Percentiles rank a stretch among this genome's conserved stretches.
Evolutionary conservation across 1,140 invertebrate genomes (phyloP).

Genomic region (Saccostrea cuccullata): DNA sequence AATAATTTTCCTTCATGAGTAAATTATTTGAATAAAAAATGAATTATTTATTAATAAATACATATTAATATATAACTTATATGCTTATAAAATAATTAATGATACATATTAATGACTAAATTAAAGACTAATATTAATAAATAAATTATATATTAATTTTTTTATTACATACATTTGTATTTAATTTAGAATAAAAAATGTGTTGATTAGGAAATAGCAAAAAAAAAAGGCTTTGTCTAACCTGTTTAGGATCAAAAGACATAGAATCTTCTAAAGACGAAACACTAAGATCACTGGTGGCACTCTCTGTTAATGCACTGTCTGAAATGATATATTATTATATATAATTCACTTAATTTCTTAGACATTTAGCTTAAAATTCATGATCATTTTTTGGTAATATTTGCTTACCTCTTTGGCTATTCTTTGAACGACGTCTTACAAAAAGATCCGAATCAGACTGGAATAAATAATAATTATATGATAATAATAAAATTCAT

Average conservation of each 20-base stretch:
- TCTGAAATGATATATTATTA: background rate
- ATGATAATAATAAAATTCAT: background rate
- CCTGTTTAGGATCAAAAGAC: background rate
- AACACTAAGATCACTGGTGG: background rate
- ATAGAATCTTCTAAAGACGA: background rate
- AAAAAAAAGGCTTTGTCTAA: background rate
- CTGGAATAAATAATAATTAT: background rate
- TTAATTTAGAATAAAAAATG: too few species aligned
- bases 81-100: too few species aligned
- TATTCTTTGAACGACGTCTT: background rate
- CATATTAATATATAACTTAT: too few species aligned
- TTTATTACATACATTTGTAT: too few species aligned
- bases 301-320: background rate
- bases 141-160: too few species aligned
- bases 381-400: background rate
- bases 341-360: background rate
- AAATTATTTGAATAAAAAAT: too few species aligned
- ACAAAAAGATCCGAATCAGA: background rate
- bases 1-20: too few species aligned
- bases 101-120: too few species aligned
- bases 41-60: too few species aligned
- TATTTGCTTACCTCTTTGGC: slow-evolving; percentile 15
- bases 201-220: background rate
- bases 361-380: background rate
- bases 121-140: too few species aligned